Conservation (phyloP, 2,888 invertebrate genomes). For the Pachydiplax longipennis region DNA sequence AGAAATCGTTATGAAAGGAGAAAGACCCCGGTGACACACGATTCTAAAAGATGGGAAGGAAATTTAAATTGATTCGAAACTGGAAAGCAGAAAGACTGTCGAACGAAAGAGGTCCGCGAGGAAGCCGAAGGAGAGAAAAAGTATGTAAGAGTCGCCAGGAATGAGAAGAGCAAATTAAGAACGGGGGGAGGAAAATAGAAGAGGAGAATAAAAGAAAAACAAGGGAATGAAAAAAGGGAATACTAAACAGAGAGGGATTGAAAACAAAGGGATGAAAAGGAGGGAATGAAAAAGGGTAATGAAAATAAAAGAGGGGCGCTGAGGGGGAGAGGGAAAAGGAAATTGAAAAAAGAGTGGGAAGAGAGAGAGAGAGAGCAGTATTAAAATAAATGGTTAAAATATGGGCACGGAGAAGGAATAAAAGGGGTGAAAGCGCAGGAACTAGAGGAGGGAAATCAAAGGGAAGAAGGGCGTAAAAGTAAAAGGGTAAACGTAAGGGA, state of each 20-base stretch:
- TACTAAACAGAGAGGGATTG: background rate
- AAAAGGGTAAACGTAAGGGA: background rate
- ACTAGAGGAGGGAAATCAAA: background rate
- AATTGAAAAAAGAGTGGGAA: background rate
- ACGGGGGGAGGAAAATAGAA: background rate
- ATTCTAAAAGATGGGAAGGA: too few species aligned
- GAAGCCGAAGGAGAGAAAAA: too few species aligned
- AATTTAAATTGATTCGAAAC: too few species aligned
- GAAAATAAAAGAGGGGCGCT: background rate
- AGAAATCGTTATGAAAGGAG: background rate
- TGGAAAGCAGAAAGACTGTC: too few species aligned
- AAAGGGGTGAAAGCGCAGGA: background rate
- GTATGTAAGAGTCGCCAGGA: too few species aligned
- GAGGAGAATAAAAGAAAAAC: background rate
- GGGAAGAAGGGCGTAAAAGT: background rate
- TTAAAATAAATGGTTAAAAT: background rate
- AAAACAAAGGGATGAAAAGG: background rate
- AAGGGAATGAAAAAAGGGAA: background rate
- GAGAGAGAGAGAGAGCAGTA: background rate
- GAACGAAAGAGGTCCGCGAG: too few species aligned
- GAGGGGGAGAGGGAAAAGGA: background rate
- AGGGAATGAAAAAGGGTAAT: background rate
- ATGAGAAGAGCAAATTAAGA: background rate
- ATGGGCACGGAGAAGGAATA: background rate
- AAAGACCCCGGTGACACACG: too few species aligned